Conservation (phyloP, 2,888 invertebrate species). For the Ochropleura leucogaster region DNA sequence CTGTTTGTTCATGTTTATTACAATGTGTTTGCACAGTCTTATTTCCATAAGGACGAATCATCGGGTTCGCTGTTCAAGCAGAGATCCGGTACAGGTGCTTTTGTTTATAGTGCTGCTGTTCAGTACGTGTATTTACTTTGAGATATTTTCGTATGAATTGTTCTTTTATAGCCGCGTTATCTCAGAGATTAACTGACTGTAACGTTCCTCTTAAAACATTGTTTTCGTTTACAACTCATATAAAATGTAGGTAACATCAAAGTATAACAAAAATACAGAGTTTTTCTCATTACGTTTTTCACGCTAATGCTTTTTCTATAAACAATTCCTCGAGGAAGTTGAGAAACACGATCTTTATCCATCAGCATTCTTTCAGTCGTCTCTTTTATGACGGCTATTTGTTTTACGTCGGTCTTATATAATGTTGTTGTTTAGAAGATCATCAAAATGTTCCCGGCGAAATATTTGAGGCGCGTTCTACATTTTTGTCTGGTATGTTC, state of each 20-base stretch:
- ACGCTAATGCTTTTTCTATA: slow-evolving; percentile 44
- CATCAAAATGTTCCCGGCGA: slow-evolving; percentile 39
- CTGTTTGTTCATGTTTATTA: slow-evolving; percentile 76
- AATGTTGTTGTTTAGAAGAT: slow-evolving; percentile 44
- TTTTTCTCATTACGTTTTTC: slow-evolving; percentile 40
- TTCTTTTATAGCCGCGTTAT: slow-evolving; percentile 34
- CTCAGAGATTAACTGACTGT: slow-evolving; percentile 35
- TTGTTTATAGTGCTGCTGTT: slow-evolving; percentile 42
- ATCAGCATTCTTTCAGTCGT: slow-evolving; percentile 47
- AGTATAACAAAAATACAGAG: slow-evolving; percentile 29
- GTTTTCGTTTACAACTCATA: slow-evolving; percentile 35
- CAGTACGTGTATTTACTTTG: slow-evolving; percentile 36
- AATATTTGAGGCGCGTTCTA: slow-evolving; percentile 29
- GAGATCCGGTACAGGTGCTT: slow-evolving; percentile 53
- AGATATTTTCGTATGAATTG: slow-evolving; percentile 45
- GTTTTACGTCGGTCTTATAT: slow-evolving; percentile 43
- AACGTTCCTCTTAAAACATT: slow-evolving; percentile 25
- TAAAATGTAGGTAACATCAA: slow-evolving; percentile 18
- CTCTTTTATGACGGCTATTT: slow-evolving; percentile 51
- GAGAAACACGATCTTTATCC: slow-evolving; percentile 50
- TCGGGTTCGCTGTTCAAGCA: slow-evolving; percentile 63
- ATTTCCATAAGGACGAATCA: slow-evolving; percentile 73
- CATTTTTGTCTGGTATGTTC: slow-evolving; percentile 6
- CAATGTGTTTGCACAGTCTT: slow-evolving; percentile 71
- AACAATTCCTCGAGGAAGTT: slow-evolving; percentile 44